A percentile compares a stretch with the other conserved stretches of the same genome.
phyloP scores from a whole-genome alignment of 1,140 invertebrate genomes.

The Bombus soroeensis region DNA sequence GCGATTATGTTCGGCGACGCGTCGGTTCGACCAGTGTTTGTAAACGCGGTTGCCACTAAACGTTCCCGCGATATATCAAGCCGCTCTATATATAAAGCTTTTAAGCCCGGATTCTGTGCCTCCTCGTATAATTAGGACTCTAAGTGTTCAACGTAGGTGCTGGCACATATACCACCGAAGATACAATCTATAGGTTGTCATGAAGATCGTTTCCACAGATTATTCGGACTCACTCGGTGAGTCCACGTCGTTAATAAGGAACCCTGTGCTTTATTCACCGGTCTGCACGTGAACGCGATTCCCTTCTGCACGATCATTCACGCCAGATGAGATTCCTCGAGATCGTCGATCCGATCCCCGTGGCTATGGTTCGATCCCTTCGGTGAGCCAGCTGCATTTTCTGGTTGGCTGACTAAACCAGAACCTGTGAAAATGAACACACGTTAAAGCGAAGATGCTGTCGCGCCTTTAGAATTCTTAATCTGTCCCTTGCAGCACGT shows the following conservation, averaged over 20 bases:
- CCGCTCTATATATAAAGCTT: conserved; percentile 65
- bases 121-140: conserved; percentile 46
- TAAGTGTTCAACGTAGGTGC: conserved; percentile 50
- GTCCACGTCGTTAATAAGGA: conserved; percentile 35
- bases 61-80: conserved; percentile 47
- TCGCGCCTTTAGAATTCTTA: background rate
- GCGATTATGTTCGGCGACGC: conserved; percentile 37
- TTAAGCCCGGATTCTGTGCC: conserved; percentile 54
- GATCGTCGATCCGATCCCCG: conserved; percentile 15
- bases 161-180: conserved; percentile 31
- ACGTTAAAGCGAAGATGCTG: background rate
- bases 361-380: background rate
- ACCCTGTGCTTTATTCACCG: background rate
- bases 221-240: conserved; percentile 20
- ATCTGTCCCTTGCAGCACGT: background rate
- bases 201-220: conserved; percentile 57
- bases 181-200: conserved; percentile 58
- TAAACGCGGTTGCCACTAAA: conserved; percentile 42
- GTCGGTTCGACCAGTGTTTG: conserved; percentile 35
- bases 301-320: conserved; percentile 26
- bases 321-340: conserved; percentile 11
- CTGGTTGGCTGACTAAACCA: background rate
- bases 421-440: background rate
- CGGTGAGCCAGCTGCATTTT: conserved; percentile 1
- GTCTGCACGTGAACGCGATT: background rate